Base-by-base conservation (phyloP, 2,888 invertebrate genomes). In the Thera obeliscata region DNA sequence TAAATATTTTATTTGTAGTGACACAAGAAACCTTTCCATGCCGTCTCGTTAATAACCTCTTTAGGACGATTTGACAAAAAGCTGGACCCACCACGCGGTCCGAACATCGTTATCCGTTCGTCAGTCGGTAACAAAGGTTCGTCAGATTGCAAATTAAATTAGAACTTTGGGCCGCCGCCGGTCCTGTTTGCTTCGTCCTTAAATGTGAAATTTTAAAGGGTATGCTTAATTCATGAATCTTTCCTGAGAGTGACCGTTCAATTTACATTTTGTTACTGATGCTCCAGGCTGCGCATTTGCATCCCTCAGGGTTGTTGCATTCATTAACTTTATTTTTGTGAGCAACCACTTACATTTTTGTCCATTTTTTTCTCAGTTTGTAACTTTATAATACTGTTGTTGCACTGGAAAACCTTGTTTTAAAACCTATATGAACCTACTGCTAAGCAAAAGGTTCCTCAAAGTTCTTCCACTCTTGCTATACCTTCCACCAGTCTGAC, bases 191-290 rank as follows among this genome's bases (percentile, higher is more conserved):
- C 82, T 81, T 81, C 81, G 69, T 85, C 86, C 85, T 89, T 86
- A 86, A 88, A 87, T 87, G 87, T 83, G 79, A 88, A 89, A 87
- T 88, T 89, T 89, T 86, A 86, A 84, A 82, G 82, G 82, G 76
- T 43, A 89, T 90, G 87, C 86, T 86, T 91, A 88, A 91, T 91
- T 89, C 90, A 91, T 90, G 90, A 90, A 86, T 86, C 86, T 86
- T 87, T 84, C 78, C 82, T 76, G 84, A 84, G 85, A 89, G 87
- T 87, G 89, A 87, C 91, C 90, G 85, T 88, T 87, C 84, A 86
- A 91, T 91, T 91, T 89, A 84, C 90, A 91, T 91, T 89, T 89
- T 86, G 83, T 82, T 86, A 88, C 83, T 86, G 82, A 85, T 87
- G 83, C 84, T 81, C 76, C 80, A 56, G 77, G 76, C 71, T 83